These are phyloP conservation scores for Galbula dea DNA, from an alignment of 2,113 vertebrate genomes.

Conservation along the genomic window DNA sequence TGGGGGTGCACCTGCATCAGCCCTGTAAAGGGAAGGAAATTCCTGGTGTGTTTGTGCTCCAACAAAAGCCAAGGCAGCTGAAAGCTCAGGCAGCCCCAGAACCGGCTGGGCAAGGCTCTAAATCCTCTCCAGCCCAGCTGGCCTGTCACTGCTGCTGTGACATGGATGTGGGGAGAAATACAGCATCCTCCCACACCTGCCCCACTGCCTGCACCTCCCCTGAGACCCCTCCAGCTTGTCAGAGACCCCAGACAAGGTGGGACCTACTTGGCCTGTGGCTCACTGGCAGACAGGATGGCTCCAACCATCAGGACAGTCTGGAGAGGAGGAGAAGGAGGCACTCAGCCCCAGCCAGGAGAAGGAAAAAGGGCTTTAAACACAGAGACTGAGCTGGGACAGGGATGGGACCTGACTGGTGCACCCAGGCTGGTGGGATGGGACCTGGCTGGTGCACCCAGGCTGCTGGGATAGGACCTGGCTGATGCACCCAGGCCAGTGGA, in stretches of 20 bases:
- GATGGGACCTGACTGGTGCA: not conserved
- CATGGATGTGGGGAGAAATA: rapidly evolving
- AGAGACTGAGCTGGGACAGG: rapidly evolving
- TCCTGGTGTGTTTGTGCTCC: not conserved
- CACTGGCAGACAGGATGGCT: not conserved
- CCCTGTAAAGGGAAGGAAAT: not conserved
- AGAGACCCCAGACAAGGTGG: rapidly evolving
- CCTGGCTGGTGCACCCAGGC: too few species aligned
- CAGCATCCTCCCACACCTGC: rapidly evolving
- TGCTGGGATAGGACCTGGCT: not conserved
- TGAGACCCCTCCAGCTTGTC: rapidly evolving
- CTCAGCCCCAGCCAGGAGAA: not conserved
- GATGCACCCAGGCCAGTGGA: rapidly evolving
- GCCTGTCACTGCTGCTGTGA: not conserved
- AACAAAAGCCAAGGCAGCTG: not conserved
- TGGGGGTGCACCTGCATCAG: not conserved
- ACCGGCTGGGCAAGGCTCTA: not conserved
- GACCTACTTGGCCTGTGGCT: not conserved
- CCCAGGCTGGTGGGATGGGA: rapidly evolving
- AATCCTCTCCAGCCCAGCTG: not conserved
- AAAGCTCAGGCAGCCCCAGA: not conserved
- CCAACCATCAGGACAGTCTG: not conserved
- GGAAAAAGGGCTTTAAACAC: not conserved
- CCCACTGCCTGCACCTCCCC: rapidly evolving
- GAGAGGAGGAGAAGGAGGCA: not conserved